Percentiles rank a stretch among this genome's conserved stretches.
phyloP scores from a whole-genome alignment of 2,113 vertebrate species.

The Sprattus sprattus region DNA sequence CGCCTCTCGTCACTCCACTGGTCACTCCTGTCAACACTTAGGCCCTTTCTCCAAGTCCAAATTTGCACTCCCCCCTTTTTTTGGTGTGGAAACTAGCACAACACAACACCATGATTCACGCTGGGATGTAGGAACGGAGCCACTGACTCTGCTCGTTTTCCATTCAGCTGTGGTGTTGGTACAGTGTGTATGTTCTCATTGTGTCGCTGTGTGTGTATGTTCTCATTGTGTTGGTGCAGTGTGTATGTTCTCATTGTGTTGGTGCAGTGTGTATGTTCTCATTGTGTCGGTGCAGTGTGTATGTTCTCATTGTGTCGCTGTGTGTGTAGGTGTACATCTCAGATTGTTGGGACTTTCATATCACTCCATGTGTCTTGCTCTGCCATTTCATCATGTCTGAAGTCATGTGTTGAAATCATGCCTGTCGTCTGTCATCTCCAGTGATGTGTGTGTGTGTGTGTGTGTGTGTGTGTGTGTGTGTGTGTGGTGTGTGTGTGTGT shows the following conservation, averaged over 20 bases:
- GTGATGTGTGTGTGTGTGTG: neutral
- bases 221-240: neutral
- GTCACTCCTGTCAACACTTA: neutral
- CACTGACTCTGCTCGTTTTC: neutral
- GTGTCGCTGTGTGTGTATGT: neutral
- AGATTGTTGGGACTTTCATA: neutral
- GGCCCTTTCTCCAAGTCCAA: neutral
- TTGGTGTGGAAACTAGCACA: neutral
- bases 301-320: neutral
- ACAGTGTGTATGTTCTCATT: neutral
- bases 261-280: neutral
- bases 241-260: neutral
- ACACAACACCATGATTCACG: neutral
- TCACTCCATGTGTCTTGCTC: neutral
- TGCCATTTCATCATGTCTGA: neutral
- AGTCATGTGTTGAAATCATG: slow-evolving; percentile 3
- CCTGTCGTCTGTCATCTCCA: neutral
- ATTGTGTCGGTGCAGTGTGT: neutral
- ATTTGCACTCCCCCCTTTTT: neutral
- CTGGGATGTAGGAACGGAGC: neutral
- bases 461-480: neutral
- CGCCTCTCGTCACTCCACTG: neutral
- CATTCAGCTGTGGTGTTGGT: neutral
- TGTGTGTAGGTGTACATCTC: neutral
- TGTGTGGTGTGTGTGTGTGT: neutral